A percentile compares a stretch with the other conserved stretches of the same genome.
These are phyloP conservation scores for Sminthurides bifidus DNA, from an alignment of 1,140 invertebrate species.

Conservation along the genomic window DNA sequence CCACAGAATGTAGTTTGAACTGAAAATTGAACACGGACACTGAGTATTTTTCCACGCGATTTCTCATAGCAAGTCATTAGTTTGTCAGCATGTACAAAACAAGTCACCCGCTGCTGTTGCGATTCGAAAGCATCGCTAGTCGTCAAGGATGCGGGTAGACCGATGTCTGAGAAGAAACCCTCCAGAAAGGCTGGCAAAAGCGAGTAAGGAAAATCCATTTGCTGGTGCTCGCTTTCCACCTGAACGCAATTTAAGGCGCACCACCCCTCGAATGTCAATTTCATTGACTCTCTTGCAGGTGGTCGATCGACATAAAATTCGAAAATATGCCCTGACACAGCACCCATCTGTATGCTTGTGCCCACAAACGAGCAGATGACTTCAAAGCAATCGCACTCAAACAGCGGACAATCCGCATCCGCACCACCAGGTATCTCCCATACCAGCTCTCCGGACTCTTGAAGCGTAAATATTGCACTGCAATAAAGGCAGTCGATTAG, in stretches of 20 bases:
- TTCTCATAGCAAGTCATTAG: no score
- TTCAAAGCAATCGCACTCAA: conserved; percentile 55
- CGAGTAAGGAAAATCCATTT: conserved; percentile 43
- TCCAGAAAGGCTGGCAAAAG: conserved; percentile 50
- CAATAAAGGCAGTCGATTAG: conserved; percentile 29
- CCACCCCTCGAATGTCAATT: conserved; percentile 50
- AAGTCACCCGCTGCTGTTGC: no score
- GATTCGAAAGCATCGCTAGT: no score
- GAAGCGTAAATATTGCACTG: conserved; percentile 51
- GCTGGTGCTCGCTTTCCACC: conserved; percentile 35
- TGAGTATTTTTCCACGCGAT: no score
- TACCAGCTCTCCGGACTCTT: conserved; percentile 52
- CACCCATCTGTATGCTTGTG: conserved; percentile 45
- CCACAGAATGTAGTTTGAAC: conserved; percentile 50
- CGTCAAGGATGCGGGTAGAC: conserved; percentile 1
- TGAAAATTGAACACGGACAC: no score
- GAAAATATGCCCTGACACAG: conserved; percentile 51
- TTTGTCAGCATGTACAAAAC: no score
- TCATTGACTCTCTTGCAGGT: conserved; percentile 43
- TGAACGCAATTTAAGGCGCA: conserved; percentile 50
- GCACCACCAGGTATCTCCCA: conserved; percentile 44
- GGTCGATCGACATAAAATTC: conserved; percentile 48
- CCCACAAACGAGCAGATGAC: conserved; percentile 36
- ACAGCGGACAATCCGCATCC: conserved; percentile 47
- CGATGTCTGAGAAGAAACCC: conserved; percentile 50